Evolutionary conservation across 2,888 invertebrate species (phyloP), one percentile per base, ranked within the genome.

Genomic region (Agonopterix alstromeriana): DNA sequence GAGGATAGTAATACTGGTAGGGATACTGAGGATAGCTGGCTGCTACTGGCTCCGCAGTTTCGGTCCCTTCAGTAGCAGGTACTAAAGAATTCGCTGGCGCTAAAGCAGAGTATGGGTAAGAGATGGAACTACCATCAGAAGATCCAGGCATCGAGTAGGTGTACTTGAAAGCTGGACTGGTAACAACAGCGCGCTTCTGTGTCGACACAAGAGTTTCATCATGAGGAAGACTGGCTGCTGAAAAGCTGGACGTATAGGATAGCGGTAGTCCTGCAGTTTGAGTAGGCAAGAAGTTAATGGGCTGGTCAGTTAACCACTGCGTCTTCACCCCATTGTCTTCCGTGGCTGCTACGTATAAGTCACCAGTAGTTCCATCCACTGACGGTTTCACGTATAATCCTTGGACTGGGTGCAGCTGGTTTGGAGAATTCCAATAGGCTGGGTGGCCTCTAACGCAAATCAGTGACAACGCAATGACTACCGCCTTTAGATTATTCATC

Each of bases 271-370:
- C 63, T 48, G 42, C 10, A n/a, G 9, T 9, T 49, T 75, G 70
- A 41, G 66, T 52, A 8, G 77, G 67, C 35, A 87, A 54, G 56
- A 83, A 80, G 62, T 75, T 85, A 35, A 87, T 56, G 0, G 85
- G 78, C 17, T 82, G 76, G 46, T 87, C 87, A 0, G 80, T 79
- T 3, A 84, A 65, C 86, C 87, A 88, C 52, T 85, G 82, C 27
- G 27, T 64, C 47, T 77, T 79, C 1, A 72, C 65, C 12, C 83
- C 86, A 42, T 58, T 77, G 42, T 87, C 83, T 63, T 88, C 88
- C 7, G 86, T 67, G 1, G 88, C 88, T 5, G 88, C 87, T 1
- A 88, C 86, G 63, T 81, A 87, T 8, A 88, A 66, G 54, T 88
- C 88, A 17, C 88, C 88, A 0, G 85, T 84, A 5, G 73, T 72